Evolutionary conservation across 2,113 vertebrate species (phyloP).

Genomic region (Mesembrinibis cayennensis): DNA sequence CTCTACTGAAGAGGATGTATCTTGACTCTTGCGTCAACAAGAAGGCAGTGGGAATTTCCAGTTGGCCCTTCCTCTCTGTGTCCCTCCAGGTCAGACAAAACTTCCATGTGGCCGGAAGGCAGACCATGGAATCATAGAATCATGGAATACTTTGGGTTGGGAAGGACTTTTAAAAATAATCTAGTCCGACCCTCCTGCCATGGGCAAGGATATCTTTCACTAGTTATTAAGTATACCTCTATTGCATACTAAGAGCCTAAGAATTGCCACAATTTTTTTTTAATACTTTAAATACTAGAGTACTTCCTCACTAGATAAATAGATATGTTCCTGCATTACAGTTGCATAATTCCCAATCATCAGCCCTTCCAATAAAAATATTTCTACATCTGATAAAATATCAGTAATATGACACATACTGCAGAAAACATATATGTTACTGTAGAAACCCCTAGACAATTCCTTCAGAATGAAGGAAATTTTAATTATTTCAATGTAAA

Average conservation of each 20-base stretch:
- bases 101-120: not conserved
- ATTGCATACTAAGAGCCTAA: not conserved
- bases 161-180: not conserved
- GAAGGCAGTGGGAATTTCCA: not conserved
- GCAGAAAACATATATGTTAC: not conserved
- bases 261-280: not conserved
- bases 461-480: not conserved
- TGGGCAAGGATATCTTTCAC: not conserved
- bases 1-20: not conserved
- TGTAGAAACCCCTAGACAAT: not conserved
- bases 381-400: not conserved
- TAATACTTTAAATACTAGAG: not conserved
- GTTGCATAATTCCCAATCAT: not conserved
- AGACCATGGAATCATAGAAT: not conserved
- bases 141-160: not conserved
- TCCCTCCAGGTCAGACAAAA: not conserved
- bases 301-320: not conserved
- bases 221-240: accelerated
- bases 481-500: not conserved
- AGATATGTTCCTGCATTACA: not conserved
- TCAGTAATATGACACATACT: not conserved
- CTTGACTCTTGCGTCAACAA: not conserved
- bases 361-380: not conserved
- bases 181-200: accelerated
- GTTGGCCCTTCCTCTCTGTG: not conserved